A percentile compares a stretch with the other conserved stretches of the same genome.
phyloP scores from a whole-genome alignment of 2,888 invertebrate genomes.

The Parasteatoda lunata region DNA sequence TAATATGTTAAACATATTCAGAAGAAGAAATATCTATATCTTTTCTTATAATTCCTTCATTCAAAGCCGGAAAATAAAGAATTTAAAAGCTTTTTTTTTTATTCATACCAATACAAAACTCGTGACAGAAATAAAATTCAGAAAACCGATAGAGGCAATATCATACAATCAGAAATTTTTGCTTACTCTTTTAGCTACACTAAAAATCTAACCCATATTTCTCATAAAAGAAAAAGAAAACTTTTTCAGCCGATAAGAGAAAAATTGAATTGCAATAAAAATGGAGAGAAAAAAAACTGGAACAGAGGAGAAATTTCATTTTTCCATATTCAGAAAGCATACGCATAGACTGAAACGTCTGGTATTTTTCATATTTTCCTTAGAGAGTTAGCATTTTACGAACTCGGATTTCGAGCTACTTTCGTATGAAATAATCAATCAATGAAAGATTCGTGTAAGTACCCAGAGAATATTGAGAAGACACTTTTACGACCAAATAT shows the following conservation, averaged over 20 bases:
- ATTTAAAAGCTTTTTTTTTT: not conserved
- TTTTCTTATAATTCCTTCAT: no score
- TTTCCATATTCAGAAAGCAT: not conserved
- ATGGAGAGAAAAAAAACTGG: not conserved
- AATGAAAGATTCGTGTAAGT: no score
- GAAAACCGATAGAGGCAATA: not conserved
- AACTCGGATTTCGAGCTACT: no score
- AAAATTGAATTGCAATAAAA: conserved; percentile 3
- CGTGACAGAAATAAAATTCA: not conserved
- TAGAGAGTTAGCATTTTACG: no score
- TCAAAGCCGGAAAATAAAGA: not conserved
- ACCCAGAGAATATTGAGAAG: no score
- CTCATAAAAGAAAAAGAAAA: not conserved
- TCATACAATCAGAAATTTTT: not conserved
- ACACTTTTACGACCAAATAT: no score
- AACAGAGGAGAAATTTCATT: not conserved
- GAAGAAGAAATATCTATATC: no score
- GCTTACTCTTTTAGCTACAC: not conserved
- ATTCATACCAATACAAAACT: not conserved
- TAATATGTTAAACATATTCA: no score
- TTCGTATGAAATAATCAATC: no score
- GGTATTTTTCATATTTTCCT: not conserved
- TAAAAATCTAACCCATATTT: not conserved
- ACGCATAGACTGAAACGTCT: not conserved
- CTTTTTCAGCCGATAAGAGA: not conserved